phyloP scores from a whole-genome alignment of 2,113 vertebrate genomes.

The Empidonax alnorum region DNA sequence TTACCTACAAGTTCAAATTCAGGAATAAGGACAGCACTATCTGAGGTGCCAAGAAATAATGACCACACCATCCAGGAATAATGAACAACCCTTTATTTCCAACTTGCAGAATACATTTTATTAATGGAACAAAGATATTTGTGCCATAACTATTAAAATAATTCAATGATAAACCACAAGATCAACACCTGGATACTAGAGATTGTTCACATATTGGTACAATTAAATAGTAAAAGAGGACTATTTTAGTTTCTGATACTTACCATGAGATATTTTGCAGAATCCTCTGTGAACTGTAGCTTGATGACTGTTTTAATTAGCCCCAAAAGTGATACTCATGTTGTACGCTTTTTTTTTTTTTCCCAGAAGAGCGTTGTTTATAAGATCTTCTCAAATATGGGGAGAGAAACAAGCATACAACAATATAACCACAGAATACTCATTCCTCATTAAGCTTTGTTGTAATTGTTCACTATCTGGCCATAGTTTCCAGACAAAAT shows the following conservation, averaged over 20 bases:
- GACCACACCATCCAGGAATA: background rate
- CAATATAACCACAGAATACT: background rate
- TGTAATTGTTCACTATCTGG: constrained; percentile 6
- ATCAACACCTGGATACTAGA: background rate
- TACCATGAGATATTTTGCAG: background rate
- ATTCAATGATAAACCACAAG: background rate
- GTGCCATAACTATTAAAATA: background rate
- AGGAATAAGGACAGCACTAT: background rate
- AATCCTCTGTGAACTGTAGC: background rate
- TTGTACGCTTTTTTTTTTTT: background rate
- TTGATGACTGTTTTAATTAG: background rate
- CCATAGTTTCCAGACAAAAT: background rate
- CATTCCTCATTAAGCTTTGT: background rate
- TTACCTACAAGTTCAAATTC: background rate
- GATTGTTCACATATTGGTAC: background rate
- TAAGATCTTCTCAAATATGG: background rate
- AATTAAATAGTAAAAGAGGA: background rate
- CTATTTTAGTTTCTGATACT: background rate
- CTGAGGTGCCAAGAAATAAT: background rate
- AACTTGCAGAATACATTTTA: background rate
- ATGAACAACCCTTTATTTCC: background rate
- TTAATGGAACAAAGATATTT: background rate
- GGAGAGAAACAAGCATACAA: background rate
- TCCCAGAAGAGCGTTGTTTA: background rate
- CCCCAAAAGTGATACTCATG: background rate